phyloP scores from a whole-genome alignment of 2,888 invertebrate species.

The Teleogryllus oceanicus region DNA sequence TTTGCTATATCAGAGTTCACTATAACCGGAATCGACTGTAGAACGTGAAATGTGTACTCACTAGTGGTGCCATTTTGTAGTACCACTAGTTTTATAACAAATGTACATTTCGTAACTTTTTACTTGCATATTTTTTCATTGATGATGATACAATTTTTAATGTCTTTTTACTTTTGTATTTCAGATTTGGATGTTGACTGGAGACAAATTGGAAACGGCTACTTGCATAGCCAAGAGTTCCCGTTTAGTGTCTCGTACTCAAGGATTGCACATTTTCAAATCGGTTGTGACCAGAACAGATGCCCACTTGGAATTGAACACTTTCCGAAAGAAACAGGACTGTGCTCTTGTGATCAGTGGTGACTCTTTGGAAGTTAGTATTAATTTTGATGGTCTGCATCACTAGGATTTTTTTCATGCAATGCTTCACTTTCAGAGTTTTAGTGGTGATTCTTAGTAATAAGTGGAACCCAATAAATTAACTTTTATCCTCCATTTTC shows the following conservation, averaged over 20 bases:
- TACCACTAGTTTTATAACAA: too few species aligned
- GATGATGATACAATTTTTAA: too few species aligned
- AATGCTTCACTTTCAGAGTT: neutral
- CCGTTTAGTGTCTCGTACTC: constrained; percentile 77
- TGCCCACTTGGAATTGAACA: constrained; percentile 60
- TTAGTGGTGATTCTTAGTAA: neutral
- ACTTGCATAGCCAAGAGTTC: constrained; percentile 98
- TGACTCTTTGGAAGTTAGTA: constrained; percentile 59
- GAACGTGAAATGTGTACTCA: too few species aligned
- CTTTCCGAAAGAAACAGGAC: constrained; percentile 58
- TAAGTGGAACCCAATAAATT: too few species aligned
- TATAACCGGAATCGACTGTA: too few species aligned
- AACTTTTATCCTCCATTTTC: too few species aligned
- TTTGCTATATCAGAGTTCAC: too few species aligned
- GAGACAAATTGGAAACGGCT: constrained; percentile 89
- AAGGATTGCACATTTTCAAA: constrained; percentile 73
- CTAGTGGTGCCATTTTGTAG: too few species aligned
- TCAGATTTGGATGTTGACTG: constrained; percentile 72
- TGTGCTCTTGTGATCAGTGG: constrained; percentile 66
- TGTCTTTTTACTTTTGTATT: too few species aligned
- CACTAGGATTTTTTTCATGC: neutral
- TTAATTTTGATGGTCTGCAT: constrained; percentile 4
- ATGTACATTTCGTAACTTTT: too few species aligned
- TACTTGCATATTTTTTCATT: too few species aligned
- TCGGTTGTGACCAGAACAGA: constrained; percentile 63